Evolutionary conservation across 2,113 vertebrate genomes (phyloP).

Genomic region (Suricata suricatta): DNA sequence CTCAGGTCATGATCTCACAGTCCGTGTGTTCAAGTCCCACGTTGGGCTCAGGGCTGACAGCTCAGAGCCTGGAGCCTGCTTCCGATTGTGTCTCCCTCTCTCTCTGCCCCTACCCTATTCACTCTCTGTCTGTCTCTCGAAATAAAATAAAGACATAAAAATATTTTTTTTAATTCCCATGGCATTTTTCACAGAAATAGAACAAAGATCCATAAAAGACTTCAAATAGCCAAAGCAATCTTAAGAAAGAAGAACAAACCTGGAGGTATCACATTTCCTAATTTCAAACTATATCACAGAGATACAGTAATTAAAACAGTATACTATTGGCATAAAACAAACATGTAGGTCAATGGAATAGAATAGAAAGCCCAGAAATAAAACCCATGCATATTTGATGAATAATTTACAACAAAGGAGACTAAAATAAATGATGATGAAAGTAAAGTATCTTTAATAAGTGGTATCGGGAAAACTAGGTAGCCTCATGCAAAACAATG

Average conservation of each 20-base stretch:
- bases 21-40: accelerated
- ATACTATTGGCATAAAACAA: neutral
- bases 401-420: neutral
- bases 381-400: neutral
- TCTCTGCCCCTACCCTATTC: no score
- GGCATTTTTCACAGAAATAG: neutral
- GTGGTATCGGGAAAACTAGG: neutral
- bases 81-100: no score
- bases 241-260: neutral
- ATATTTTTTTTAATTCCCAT: neutral
- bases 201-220: neutral
- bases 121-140: no score
- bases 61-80: no score
- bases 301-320: neutral
- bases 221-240: neutral
- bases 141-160: no score
- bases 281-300: neutral
- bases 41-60: no score
- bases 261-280: neutral
- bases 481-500: neutral
- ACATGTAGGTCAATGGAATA: neutral
- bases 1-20: no score
- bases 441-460: neutral
- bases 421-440: neutral
- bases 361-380: neutral